A percentile compares a stretch with the other conserved stretches of the same genome.
Conservation (phyloP, 2,888 invertebrate species). For the Lagria hirta region DNA sequence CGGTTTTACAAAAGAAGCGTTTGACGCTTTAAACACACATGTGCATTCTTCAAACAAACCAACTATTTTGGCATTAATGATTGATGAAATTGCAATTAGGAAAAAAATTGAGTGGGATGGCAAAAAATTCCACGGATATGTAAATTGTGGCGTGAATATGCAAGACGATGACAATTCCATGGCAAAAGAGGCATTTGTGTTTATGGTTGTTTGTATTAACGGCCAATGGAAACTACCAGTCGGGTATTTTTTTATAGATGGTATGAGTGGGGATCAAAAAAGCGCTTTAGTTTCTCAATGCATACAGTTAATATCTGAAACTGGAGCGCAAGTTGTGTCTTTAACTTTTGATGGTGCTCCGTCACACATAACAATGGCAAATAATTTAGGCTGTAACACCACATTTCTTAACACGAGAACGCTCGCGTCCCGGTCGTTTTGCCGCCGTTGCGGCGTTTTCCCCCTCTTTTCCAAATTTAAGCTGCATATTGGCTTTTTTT, state of each 20-base stretch:
- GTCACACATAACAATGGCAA: constrained; percentile 28
- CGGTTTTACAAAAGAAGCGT: constrained; percentile 32
- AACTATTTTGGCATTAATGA: constrained; percentile 33
- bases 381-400: constrained; percentile 19
- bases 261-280: constrained; percentile 26
- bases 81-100: constrained; percentile 41
- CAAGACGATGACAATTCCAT: constrained; percentile 29
- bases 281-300: constrained; percentile 27
- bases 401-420: too few relatives aligned
- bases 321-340: constrained; percentile 25
- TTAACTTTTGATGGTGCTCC: constrained; percentile 34
- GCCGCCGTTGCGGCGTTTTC: too few relatives aligned
- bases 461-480: too few relatives aligned
- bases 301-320: constrained; percentile 28
- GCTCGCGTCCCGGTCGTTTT: too few relatives aligned
- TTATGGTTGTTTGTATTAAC: constrained; percentile 29
- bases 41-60: constrained; percentile 1
- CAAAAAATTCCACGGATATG: constrained; percentile 35
- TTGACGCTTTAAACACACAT: constrained; percentile 29
- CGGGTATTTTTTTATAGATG: constrained; percentile 30
- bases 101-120: constrained; percentile 36
- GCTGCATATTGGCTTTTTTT: too few relatives aligned
- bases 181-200: constrained; percentile 30
- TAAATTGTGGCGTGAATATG: constrained; percentile 33
- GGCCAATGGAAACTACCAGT: constrained; percentile 31